phyloP scores from a whole-genome alignment of 2,888 invertebrate genomes.

The Amaurobius ferox region DNA sequence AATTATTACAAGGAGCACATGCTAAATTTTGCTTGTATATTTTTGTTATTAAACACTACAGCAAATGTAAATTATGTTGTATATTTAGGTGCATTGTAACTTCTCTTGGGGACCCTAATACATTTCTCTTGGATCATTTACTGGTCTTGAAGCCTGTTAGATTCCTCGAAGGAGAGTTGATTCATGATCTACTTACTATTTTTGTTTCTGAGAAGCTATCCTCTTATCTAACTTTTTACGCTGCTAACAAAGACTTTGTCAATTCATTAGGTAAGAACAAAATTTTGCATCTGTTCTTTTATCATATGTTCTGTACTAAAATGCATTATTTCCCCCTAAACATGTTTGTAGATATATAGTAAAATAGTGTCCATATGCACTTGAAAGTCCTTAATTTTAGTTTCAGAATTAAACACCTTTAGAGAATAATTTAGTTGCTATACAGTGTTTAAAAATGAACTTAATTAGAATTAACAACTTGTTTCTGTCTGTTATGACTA shows the following conservation, averaged over 20 bases:
- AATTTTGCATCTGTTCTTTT: too few relatives aligned
- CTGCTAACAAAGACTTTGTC: slow-evolving; percentile 93
- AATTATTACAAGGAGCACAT: too few relatives aligned
- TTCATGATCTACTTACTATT: slow-evolving; percentile 94
- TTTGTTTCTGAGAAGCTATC: slow-evolving; percentile 96
- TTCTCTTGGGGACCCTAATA: slow-evolving; percentile 95
- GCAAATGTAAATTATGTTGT: background rate
- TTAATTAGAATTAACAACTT: too few relatives aligned
- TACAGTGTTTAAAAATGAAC: too few relatives aligned
- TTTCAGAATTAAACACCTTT: too few relatives aligned
- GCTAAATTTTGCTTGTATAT: background rate
- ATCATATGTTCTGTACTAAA: too few relatives aligned
- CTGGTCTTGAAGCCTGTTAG: slow-evolving; percentile 95
- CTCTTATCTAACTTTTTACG: slow-evolving; percentile 94
- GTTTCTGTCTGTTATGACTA: too few relatives aligned
- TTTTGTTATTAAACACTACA: background rate
- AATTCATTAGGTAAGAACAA: slow-evolving; percentile 80
- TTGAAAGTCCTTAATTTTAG: too few relatives aligned
- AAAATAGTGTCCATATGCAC: too few relatives aligned
- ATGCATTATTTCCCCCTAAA: too few relatives aligned
- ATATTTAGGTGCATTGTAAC: slow-evolving; percentile 88
- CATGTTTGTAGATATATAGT: too few relatives aligned
- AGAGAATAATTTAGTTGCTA: too few relatives aligned
- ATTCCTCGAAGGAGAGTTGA: slow-evolving; percentile 94
- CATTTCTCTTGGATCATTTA: slow-evolving; percentile 95